phyloP scores from a whole-genome alignment of 1,140 invertebrate genomes.

The Magallana ariakensis region DNA sequence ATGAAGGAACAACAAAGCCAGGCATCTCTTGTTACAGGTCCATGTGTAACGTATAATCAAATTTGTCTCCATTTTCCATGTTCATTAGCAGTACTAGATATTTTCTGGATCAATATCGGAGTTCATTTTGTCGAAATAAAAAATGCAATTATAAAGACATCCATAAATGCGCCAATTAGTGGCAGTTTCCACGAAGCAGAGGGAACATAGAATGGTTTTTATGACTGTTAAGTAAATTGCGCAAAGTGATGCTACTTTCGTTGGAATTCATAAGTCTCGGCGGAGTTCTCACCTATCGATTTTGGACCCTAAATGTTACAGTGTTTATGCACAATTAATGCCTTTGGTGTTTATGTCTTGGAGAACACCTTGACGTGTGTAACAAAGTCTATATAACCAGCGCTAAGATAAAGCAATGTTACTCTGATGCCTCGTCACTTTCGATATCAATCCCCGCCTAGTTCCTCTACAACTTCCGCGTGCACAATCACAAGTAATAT shows the following conservation, averaged over 20 bases:
- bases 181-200: not conserved
- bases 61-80: no score
- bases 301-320: not conserved
- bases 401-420: no score
- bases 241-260: not conserved
- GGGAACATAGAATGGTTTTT: not conserved
- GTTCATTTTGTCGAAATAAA: not conserved
- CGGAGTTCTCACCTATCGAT: conserved; percentile 18
- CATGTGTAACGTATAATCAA: no score
- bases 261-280: not conserved
- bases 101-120: not conserved
- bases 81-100: not conserved
- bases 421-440: no score
- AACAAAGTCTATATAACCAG: no score
- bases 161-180: not conserved
- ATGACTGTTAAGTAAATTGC: conserved; percentile 1
- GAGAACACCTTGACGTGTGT: not conserved
- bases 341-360: conserved; percentile 13
- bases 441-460: no score
- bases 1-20: no score
- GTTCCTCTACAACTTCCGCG: no score
- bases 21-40: no score
- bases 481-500: no score
- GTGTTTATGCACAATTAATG: conserved; percentile 28
- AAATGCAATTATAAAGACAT: not conserved